Evolutionary conservation across 2,888 invertebrate species (phyloP), one percentile per base, ranked within the genome.

Genomic region (Criorhina ranunculi): DNA sequence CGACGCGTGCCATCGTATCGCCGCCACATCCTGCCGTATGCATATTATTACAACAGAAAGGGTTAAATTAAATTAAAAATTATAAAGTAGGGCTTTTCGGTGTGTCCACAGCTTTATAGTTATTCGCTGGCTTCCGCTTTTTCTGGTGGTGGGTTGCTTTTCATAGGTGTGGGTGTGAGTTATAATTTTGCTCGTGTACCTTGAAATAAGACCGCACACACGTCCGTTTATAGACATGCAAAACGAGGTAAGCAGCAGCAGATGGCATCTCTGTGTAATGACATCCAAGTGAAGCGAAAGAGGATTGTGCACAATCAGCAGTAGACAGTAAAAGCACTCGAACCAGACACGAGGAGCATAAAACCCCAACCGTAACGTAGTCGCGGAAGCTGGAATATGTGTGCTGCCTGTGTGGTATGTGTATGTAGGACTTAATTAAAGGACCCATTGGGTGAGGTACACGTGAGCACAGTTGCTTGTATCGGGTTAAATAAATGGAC

Each of bases 31-130:
- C 77, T 57, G 35, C 53, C 59, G 70, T 51, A 40, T 85, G 85
- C 80, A 85, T 79, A 69, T 80, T 70, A 79, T 80, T 76, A 80
- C 70, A 85, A 70, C 80, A 59, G 17, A 66, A 85, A 80, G 75
- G 85, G 85, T 80, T 76, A 80, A 85, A 85, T 85, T 85, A 85
- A 85, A 85, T 85, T 85, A 85, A 85, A 80, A 85, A 85, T 85
- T 85, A 80, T 85, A 79, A 80, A 76, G 75, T 49, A 77, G 70
- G 66, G 70, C 51, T 75, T 76, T 59, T 69, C 49, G 67, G 62
- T 75, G 64, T 85, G 79, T 79, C 79, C 79, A 73, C 73, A 81
- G 66, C 51, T 73, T 51, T 73, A 51, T 35, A 69, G 72, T 53
- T 69, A 70, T 67, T 64, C 55, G 53, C 44, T 73, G 31, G 46